A percentile compares a stretch with the other conserved stretches of the same genome.
phyloP scores from a whole-genome alignment of 2,797 vertebrate species.

The Characodon lateralis region DNA sequence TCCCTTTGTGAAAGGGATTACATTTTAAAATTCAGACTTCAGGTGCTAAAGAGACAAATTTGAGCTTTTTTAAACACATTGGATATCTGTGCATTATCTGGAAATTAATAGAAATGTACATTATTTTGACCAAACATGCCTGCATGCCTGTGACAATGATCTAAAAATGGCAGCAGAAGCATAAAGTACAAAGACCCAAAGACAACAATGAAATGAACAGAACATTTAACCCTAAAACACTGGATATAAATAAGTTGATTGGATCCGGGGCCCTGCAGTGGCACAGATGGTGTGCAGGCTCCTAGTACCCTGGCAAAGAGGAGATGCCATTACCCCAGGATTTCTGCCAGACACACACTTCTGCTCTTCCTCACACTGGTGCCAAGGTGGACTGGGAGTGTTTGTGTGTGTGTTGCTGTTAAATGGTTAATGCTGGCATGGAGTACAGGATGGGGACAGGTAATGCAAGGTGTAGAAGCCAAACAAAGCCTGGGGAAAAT shows the following conservation, averaged over 20 bases:
- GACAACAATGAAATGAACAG: conserved; percentile 32
- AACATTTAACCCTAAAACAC: conserved; percentile 56
- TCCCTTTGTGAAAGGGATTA: too few relatives aligned
- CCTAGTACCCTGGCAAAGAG: conserved; percentile 63
- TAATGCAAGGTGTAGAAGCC: conserved; percentile 12
- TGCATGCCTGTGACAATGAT: background rate
- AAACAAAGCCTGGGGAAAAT: conserved; percentile 30
- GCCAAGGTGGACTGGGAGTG: conserved; percentile 58
- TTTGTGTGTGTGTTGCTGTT: conserved; percentile 23
- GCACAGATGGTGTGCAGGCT: conserved; percentile 77
- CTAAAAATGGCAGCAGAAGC: background rate
- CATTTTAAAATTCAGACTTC: too few relatives aligned
- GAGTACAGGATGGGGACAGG: conserved; percentile 4
- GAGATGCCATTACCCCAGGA: conserved; percentile 75
- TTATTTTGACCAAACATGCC: background rate
- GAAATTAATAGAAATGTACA: background rate
- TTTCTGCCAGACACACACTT: conserved; percentile 60
- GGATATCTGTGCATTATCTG: background rate
- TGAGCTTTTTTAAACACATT: background rate
- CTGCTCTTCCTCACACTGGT: conserved; percentile 39
- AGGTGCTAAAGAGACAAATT: background rate
- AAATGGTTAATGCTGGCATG: conserved; percentile 36
- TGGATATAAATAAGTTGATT: conserved; percentile 58
- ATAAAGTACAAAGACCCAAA: conserved; percentile 9
- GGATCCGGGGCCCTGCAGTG: conserved; percentile 54